Base-by-base conservation (phyloP, 2,888 invertebrate species). In the Calephelis perditalis region DNA sequence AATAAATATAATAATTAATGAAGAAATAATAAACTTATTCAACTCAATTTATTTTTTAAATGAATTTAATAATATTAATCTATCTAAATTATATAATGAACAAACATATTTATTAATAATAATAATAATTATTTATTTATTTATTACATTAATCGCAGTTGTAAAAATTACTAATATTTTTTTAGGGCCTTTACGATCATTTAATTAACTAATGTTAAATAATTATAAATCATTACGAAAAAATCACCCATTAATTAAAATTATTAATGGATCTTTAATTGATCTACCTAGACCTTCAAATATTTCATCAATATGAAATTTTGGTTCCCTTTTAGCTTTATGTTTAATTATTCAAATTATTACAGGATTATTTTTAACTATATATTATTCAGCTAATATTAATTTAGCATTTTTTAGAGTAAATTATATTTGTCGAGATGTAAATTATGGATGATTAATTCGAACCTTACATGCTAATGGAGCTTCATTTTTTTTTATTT, bases 301-400 rank as follows among this genome's bases (percentile, higher is more conserved):
- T 86, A 93, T 94, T 77, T 92, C 92, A 54, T 67, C 81, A 47
- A 91, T 91, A 91, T 95, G 94, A 93, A 94, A 95, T 81, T 94
- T 94, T 86, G 94, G 94, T 6, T 94, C 94, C 0, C 68, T 94
- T 71, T 70, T 94, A 88, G 93, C 92, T 54, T 64, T 94, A n/a
- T n/a, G n/a, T n/a, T n/a, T n/a, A n/a, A n/a, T n/a, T n/a, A n/a
- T n/a, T n/a, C n/a, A n/a, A n/a, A n/a, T n/a, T n/a, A n/a, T n/a
- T n/a, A n/a, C n/a, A n/a, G n/a, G n/a, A n/a, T n/a, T n/a, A n/a
- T n/a, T n/a, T n/a, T n/a, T n/a, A n/a, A n/a, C n/a, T n/a, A n/a
- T n/a, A n/a, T n/a, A n/a, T n/a, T n/a, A n/a, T n/a, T n/a, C n/a
- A n/a, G n/a, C n/a, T n/a, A n/a, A n/a, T n/a, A n/a, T n/a, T n/a